Base-by-base conservation (phyloP, 2,113 vertebrate species). In the Phalacrocorax brasilianus region DNA sequence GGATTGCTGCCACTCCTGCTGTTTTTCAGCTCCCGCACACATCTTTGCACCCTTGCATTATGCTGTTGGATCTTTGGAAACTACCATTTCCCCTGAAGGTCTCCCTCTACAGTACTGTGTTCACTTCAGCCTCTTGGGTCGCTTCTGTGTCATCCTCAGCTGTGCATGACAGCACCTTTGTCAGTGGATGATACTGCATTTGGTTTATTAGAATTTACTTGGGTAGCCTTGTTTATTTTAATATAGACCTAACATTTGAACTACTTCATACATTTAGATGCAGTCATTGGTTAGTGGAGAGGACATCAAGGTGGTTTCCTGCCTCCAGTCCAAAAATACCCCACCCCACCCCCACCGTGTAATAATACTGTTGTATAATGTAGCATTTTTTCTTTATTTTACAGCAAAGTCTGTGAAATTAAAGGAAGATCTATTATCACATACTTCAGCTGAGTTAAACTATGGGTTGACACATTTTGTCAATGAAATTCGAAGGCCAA, bases 401-500 rank as follows among this genome's bases (percentile, higher is more conserved):
- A 77, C 93, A 97, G 98, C 97, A 89, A 98, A 98, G 93, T 97
- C 98, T 97, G 98, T 98, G 53, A 98, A 98, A 92, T 98, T 98
- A 97, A 99, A 99, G 97, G 98, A 98, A 90, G 99, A 99, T 97
- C 98, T 99, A 30, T 95, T 99, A 85, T 98, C 98, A 56, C 98
- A 99, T 95, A 98, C 98, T 56, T 97, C 98, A 45, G 97, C 98
- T 91, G 99, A 99, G 94, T 98, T 99, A 94, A 98, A 98, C 90
- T 96, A 96, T 88, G 98, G 98, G 52, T 96, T 99, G 94, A 98
- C 99, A 56, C 98, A 96, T 91, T 99, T 99, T 95, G 98, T 99
- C 84, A 98, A 97, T 96, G 99, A 99, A 97, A 98, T 99, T 79
- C 98, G 99, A 89, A 97, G 99, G 59, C 99, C 99, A 77, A 99